These are phyloP conservation scores for Atherinosoma microstoma DNA, from an alignment of 2,797 vertebrate genomes.

Conservation along the genomic window DNA sequence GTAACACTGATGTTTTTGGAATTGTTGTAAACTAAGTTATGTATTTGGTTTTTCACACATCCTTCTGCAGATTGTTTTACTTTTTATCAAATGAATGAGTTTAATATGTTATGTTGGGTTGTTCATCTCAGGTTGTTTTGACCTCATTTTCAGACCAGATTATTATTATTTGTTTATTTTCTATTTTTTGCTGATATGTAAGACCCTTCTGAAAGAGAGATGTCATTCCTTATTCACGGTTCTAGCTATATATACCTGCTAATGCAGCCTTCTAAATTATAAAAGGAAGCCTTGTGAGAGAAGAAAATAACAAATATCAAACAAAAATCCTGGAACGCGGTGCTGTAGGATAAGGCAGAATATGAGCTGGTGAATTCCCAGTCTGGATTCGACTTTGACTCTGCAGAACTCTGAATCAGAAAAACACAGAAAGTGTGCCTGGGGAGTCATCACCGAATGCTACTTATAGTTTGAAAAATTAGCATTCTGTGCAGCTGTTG, in stretches of 20 bases:
- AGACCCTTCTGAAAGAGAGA: too few relatives aligned
- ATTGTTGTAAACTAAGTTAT: too few relatives aligned
- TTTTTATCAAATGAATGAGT: too few relatives aligned
- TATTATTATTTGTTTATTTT: too few relatives aligned
- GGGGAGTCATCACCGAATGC: slow-evolving; percentile 2
- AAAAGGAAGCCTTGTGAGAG: neutral
- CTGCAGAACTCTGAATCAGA: slow-evolving; percentile 9
- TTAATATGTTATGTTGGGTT: too few relatives aligned
- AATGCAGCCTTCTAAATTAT: neutral
- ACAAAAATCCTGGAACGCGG: neutral
- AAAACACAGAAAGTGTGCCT: slow-evolving; percentile 1
- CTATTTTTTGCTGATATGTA: too few relatives aligned
- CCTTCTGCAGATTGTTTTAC: too few relatives aligned
- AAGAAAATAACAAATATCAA: slow-evolving; percentile 11
- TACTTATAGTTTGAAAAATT: slow-evolving; percentile 3
- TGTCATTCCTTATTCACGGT: too few relatives aligned
- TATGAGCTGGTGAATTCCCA: slow-evolving; percentile 3
- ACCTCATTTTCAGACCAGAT: too few relatives aligned
- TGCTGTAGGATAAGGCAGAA: neutral
- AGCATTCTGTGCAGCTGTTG: slow-evolving; percentile 4
- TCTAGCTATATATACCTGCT: neutral
- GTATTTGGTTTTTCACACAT: too few relatives aligned
- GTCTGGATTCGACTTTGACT: slow-evolving; percentile 3
- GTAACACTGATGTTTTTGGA: too few relatives aligned
- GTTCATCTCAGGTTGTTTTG: too few relatives aligned